A percentile compares a stretch with the other conserved stretches of the same genome.
phyloP scores from a whole-genome alignment of 2,113 vertebrate genomes.

The Nycticebus coucang region DNA sequence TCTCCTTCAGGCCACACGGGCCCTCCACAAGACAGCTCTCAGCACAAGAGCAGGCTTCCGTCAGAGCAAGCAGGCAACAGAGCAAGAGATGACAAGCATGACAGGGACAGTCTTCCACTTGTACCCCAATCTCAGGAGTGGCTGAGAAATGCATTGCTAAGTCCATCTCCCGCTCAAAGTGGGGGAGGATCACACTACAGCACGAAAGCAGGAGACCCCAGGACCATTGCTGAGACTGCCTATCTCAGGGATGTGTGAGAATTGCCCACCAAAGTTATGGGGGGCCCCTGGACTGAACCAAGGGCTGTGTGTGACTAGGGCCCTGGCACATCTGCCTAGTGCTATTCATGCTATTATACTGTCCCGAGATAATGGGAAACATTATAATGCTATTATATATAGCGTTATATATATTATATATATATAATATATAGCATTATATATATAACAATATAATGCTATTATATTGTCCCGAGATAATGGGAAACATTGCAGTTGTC shows the following conservation, averaged over 20 bases:
- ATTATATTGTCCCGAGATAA: background rate
- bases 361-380: background rate
- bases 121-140: background rate
- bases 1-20: background rate
- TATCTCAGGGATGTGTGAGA: background rate
- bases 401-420: too few relatives aligned
- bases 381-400: background rate
- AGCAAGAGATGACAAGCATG: background rate
- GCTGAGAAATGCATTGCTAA: background rate
- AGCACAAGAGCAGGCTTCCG: background rate
- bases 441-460: too few relatives aligned
- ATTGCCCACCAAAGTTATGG: background rate
- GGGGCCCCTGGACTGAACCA: background rate
- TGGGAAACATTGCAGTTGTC: background rate
- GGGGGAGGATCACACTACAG: background rate
- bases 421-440: too few relatives aligned
- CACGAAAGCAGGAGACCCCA: background rate
- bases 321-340: background rate
- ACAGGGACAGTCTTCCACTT: background rate
- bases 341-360: background rate
- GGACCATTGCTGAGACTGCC: background rate
- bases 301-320: background rate
- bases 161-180: background rate
- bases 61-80: background rate
- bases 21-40: background rate